Evolutionary conservation across 2,797 vertebrate species (phyloP).

Genomic region (Sorex maritimensis): DNA sequence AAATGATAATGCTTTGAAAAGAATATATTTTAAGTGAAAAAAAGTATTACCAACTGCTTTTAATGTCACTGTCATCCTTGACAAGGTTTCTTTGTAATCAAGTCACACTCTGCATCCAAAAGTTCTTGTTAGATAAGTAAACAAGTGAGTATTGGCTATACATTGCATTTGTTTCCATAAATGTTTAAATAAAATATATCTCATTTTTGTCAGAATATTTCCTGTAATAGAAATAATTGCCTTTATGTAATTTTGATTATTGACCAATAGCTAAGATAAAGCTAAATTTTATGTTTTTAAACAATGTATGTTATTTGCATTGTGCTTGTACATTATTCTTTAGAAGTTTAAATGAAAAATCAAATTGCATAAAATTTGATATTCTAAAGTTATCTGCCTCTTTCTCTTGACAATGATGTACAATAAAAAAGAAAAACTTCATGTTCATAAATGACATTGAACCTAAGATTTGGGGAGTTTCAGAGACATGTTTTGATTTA

Average conservation of each 20-base stretch:
- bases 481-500: slow-evolving; percentile 81
- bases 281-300: slow-evolving; percentile 59
- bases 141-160: not conserved
- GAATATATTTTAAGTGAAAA: not conserved
- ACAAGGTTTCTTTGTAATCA: not conserved
- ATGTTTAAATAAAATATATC: not conserved
- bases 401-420: slow-evolving; percentile 73
- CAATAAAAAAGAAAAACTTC: slow-evolving; percentile 66
- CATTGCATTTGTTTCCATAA: not conserved
- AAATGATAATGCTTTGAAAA: not conserved
- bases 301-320: not conserved
- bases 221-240: slow-evolving; percentile 35
- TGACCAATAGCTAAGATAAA: slow-evolving; percentile 4
- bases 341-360: slow-evolving; percentile 54
- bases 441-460: slow-evolving; percentile 68
- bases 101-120: not conserved
- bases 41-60: not conserved
- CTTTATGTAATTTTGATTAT: slow-evolving; percentile 20
- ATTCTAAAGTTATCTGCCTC: slow-evolving; percentile 65
- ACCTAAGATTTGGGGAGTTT: slow-evolving; percentile 64
- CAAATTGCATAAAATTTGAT: slow-evolving; percentile 47
- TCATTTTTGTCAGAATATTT: not conserved
- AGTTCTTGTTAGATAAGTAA: not conserved
- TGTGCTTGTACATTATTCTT: slow-evolving; percentile 15
- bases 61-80: not conserved